Evolutionary conservation across 2,888 invertebrate species (phyloP), one percentile per base, ranked within the genome.

Genomic region (Acleris emargana): DNA sequence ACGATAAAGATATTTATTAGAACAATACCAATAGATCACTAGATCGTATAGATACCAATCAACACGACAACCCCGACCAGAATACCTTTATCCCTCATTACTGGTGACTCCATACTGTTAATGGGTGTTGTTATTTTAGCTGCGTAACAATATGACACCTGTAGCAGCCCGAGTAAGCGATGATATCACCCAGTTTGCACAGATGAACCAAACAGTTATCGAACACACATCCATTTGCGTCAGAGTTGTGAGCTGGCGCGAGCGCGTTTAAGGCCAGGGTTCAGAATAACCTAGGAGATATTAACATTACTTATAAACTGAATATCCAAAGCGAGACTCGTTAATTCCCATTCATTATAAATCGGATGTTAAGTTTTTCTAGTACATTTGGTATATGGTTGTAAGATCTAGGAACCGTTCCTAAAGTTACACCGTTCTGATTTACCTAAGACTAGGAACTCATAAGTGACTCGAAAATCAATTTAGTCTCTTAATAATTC

Each of bases 131-230:
- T 64, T 71, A 67, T 57, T 64, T 59, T 59, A 63, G 68, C 55
- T 20, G 22, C 20, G 60, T 68, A 67, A 71, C 64, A 64, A 71
- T 68, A 53, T 17, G 58, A 58, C 72, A 74, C 74, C 72, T 72
- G 73, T 71, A 47, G 59, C 70, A 64, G 55, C 38, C 55, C 58
- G 49, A 59, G 45, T n/a, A 16, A 62, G 62, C 53, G 72, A 68
- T 89, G 89, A 89, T 83, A 85, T 87, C 88, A 89, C 75, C 80
- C 49, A 82, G 73, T 89, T 86, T 88, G 77, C 74, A 76, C 87
- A 88, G 85, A 80, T 87, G 88, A 82, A 68, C 72, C 72, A 71
- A 73, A 74, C 69, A 72, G 66, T 71, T 72, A 73, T 76, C 74
- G 75, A 81, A 80, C 76, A 80, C 76, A 80, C 49, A 69, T 67